Conservation (phyloP, 2,797 vertebrate genomes). For the Arremon brunneinucha region DNA sequence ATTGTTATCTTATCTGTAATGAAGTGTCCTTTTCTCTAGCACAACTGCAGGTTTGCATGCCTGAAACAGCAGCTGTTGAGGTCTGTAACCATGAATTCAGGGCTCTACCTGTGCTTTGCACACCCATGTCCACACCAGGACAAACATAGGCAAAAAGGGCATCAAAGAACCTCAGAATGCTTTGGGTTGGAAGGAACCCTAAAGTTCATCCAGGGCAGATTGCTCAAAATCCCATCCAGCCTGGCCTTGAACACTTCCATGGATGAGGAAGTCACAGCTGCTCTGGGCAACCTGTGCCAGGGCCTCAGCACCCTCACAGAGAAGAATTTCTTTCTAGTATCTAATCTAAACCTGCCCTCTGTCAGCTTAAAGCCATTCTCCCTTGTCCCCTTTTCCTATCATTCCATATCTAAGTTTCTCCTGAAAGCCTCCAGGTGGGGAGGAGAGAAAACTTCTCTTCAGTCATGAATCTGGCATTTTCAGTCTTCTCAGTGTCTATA, state of each 20-base stretch:
- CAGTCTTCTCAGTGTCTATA: background rate
- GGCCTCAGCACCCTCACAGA: fast-evolving
- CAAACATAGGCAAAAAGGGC: background rate
- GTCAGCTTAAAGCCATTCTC: background rate
- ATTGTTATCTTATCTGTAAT: background rate
- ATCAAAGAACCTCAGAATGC: background rate
- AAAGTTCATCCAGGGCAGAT: too few species aligned
- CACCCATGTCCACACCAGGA: background rate
- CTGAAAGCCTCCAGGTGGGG: background rate
- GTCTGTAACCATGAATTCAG: background rate
- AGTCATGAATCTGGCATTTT: fast-evolving
- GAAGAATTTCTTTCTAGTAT: background rate
- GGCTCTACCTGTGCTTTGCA: background rate
- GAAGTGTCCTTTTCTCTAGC: background rate
- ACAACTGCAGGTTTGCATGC: background rate
- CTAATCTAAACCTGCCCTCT: background rate
- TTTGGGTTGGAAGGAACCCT: background rate
- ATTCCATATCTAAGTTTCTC: background rate
- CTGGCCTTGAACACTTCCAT: background rate
- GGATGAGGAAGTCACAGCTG: background rate
- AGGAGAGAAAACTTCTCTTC: background rate
- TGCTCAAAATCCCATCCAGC: background rate
- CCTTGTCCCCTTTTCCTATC: background rate
- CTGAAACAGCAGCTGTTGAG: background rate
- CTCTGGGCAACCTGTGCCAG: background rate